Base-by-base conservation (phyloP, 2,888 invertebrate species). In the Spisula subtruncata region DNA sequence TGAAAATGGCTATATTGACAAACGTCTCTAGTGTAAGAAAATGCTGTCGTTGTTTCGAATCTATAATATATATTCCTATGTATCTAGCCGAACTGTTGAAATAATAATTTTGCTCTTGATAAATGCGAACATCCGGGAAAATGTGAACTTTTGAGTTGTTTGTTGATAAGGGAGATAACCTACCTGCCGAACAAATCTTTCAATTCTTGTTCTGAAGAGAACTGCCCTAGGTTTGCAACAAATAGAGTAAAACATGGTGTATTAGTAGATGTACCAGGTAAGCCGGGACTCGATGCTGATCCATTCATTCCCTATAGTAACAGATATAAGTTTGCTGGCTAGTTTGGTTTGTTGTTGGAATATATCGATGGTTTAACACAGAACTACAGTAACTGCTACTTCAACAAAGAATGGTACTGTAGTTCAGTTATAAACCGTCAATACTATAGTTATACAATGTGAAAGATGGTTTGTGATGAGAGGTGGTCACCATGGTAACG, bases 101-200 rank as follows among this genome's bases (percentile, higher is more conserved):
- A n/a, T 66, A 83, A 84, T 20, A 48, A 20, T 83, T 56, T 46
- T 46, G 35, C 41, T 51, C 85, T 85, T 81, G 41, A 25, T 25
- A 16, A 18, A 32, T 75, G 75, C 75, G 35, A 32, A 75, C 32
- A 75, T 35, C 75, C 32, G 79, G 51, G 85, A 51, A 35, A 79
- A 29, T 80, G 80, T 51, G 80, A 56, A 80, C 54, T 56, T n/a
- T 85, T 35, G 29, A 16, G 35, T 41, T 71, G n/a, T 48, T 32
- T 51, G 10, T 71, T 46, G 18, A 66, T 35, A 75, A 86, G 48
- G 82, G 87, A 82, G 75, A 79, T 35, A 71, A 90, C 91, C 89
- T 91, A 99, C 99, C 99, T 99, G 98, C 98, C 98, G 97, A 99
- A 99, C 97, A 99, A 98, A 97, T 99, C 99, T 97, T 99, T 99